Evolutionary conservation across 2,797 vertebrate genomes (phyloP), one percentile per base, ranked within the genome.

Genomic region (Pterois miles): DNA sequence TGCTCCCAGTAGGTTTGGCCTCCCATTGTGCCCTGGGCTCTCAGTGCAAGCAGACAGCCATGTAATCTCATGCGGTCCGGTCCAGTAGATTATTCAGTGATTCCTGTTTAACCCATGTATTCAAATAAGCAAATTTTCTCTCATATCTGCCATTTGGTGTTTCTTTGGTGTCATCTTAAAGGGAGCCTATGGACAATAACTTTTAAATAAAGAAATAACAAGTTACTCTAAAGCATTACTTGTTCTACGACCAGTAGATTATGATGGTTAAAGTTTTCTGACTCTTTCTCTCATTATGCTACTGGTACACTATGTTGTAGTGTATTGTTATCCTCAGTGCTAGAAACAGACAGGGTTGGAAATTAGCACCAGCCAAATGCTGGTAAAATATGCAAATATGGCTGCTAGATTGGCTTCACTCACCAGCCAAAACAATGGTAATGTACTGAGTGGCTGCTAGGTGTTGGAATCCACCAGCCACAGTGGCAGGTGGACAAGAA

Each of bases 1-100:
- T 50, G 9, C 40, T 76, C 77, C 72, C 71, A 73, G 38, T 72
- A 70, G 76, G 67, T 70, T 67, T 52, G 57, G 27, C 67, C 67
- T 74, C 63, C 25, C 67, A 46, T 59, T 68, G 73, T 33, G 80
- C 75, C 50, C 65, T 66, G 36, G 84, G 75, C 75, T 78, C 48
- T 71, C 65, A 33, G 56, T 62, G 74, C 65, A 56, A 50, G 50
- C 72, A 60, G 68, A 66, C 68, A 84, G 66, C 56, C 4, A 23
- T 71, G 25, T 34, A 77, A 77, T 63, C 56, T 76, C 70, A 31
- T 67, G 65, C 67, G 72, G 33, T 65, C 50, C 69, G 77, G 64
- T n/a, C 43, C 60, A 83, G 54, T 46, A 62, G 71, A 60, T 67
- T 40, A 1, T 64, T 11, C 18, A 75, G 23, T 58, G 74, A 73